Conservation (phyloP, 2,113 vertebrate species). For the Hemicordylus capensis region DNA sequence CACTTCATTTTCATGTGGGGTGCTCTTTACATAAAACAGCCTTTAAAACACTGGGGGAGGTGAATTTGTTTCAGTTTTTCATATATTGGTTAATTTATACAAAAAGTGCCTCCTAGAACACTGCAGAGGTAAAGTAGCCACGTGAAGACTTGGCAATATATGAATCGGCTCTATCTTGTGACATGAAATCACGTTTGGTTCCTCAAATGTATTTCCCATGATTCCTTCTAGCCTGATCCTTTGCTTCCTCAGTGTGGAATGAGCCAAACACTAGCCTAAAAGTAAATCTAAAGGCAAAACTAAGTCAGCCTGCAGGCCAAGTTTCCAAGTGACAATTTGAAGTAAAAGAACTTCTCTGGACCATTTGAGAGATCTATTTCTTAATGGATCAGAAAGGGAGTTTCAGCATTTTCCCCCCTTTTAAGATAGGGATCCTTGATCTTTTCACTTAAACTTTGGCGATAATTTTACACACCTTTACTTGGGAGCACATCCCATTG, state of each 20-base stretch:
- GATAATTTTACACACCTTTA: neutral
- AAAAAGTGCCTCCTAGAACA: neutral
- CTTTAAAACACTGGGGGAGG: neutral
- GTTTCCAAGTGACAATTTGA: neutral
- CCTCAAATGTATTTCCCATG: neutral
- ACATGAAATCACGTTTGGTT: neutral
- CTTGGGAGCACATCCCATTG: neutral
- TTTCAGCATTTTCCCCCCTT: no score
- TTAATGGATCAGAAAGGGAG: neutral
- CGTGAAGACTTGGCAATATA: neutral
- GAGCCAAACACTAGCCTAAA: neutral
- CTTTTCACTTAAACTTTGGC: no score
- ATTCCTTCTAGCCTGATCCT: neutral
- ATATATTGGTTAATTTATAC: neutral
- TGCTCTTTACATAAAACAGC: neutral
- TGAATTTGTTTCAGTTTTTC: neutral
- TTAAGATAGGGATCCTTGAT: no score
- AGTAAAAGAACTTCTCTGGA: no score
- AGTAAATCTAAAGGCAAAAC: neutral
- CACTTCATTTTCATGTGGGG: conserved; percentile 1
- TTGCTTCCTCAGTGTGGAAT: neutral
- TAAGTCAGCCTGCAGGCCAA: neutral
- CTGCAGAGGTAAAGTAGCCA: neutral
- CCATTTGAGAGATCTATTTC: neutral
- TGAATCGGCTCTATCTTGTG: neutral